Evolutionary conservation across 2,888 invertebrate species (phyloP).

Genomic region (Galeruca laticollis): DNA sequence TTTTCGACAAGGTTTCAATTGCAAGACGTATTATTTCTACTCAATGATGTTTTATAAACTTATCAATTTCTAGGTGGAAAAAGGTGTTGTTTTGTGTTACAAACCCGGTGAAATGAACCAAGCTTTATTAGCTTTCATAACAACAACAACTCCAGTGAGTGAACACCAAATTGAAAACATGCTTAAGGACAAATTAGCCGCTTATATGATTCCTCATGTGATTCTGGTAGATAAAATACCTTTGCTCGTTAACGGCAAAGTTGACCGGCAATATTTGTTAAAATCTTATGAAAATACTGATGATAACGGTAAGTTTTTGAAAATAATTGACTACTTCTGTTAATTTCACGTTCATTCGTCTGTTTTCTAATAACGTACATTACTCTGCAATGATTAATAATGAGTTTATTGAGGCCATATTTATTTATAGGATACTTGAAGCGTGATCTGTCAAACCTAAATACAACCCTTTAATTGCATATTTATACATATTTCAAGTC

Average conservation of each 20-base stretch:
- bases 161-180: conserved; percentile 75
- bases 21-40: no score
- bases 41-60: background rate
- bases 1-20: no score
- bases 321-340: background rate
- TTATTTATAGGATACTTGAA: no score
- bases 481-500: no score
- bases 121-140: conserved; percentile 78
- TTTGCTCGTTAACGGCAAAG: conserved; percentile 87
- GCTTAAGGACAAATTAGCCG: conserved; percentile 75
- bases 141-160: conserved; percentile 62
- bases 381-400: no score
- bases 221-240: conserved; percentile 82
- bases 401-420: no score
- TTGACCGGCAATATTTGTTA: conserved; percentile 82
- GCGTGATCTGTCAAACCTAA: no score
- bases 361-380: no score
- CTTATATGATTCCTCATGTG: conserved; percentile 86
- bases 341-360: conserved; percentile 33
- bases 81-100: conserved; percentile 84
- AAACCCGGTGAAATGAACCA: conserved; percentile 80
- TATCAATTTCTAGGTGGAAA: conserved; percentile 70
- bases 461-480: no score
- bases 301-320: conserved; percentile 71
- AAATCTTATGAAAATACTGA: conserved; percentile 80